Percentiles rank a stretch among this genome's conserved stretches.
Conservation (phyloP, 2,113 vertebrate species). For the Poeciliopsis retropinna region DNA sequence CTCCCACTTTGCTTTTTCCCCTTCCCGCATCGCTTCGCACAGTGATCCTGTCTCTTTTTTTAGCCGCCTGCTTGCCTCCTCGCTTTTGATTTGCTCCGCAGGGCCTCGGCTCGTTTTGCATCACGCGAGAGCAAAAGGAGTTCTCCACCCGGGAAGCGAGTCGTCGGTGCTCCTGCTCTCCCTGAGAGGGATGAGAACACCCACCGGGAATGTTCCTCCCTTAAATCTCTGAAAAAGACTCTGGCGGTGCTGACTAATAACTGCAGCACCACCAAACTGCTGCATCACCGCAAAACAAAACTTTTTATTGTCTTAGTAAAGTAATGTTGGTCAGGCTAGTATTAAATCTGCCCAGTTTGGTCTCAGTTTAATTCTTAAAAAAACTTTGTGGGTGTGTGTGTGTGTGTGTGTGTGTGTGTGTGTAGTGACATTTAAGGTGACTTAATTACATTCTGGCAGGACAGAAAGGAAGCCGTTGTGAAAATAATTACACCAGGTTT, state of each 20-base stretch:
- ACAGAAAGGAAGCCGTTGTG: neutral
- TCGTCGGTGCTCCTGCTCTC: slow-evolving; percentile 9
- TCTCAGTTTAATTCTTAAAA: neutral
- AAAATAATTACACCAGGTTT: neutral
- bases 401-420: no score
- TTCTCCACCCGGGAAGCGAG: no score
- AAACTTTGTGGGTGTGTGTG: neutral
- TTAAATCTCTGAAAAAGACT: neutral
- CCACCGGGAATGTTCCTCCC: neutral
- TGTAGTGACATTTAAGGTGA: neutral
- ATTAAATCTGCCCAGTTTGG: neutral
- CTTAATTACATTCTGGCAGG: neutral
- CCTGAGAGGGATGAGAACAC: neutral
- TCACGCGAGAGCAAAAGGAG: no score
- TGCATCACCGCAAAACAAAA: neutral
- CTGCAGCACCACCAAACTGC: neutral
- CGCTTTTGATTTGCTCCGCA: neutral
- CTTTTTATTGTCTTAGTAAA: neutral
- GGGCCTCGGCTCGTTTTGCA: no score
- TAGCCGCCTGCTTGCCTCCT: neutral
- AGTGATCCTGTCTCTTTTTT: neutral
- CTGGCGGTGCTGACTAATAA: neutral
- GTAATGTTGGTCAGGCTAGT: neutral
- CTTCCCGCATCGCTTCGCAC: no score
- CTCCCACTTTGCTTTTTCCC: no score